These are phyloP conservation scores for Ypsolopha sequella DNA, from an alignment of 2,888 invertebrate genomes.

Conservation along the genomic window DNA sequence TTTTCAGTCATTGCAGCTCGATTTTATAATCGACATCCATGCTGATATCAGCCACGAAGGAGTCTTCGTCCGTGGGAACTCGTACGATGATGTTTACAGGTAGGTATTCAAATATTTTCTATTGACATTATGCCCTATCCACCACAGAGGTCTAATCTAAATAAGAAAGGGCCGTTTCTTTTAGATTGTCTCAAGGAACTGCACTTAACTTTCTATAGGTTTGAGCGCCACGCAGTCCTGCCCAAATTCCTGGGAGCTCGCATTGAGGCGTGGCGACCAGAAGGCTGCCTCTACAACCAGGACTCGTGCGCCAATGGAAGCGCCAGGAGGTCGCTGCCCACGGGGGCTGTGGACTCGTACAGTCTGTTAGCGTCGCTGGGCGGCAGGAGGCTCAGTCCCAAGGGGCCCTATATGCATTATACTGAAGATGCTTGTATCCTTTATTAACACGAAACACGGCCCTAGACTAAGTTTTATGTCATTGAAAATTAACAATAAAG, in stretches of 20 bases:
- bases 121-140: background rate
- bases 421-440: conserved; percentile 98
- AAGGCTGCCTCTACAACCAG: conserved; percentile 93
- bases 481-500: too few species aligned
- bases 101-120: background rate
- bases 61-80: conserved; percentile 95
- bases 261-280: conserved; percentile 88
- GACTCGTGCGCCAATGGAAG: conserved; percentile 90
- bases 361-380: conserved; percentile 92
- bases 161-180: background rate
- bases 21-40: conserved; percentile 96
- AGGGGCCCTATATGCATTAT: conserved; percentile 83
- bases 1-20: conserved; percentile 73
- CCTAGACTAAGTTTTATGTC: too few species aligned
- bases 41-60: conserved; percentile 93
- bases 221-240: conserved; percentile 94
- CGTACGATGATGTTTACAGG: conserved; percentile 93
- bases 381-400: conserved; percentile 82
- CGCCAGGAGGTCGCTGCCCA: conserved; percentile 85
- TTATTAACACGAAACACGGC: conserved; percentile 16
- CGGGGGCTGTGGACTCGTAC: conserved; percentile 84
- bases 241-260: conserved; percentile 91
- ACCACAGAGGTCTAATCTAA: background rate
- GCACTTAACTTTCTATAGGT: conserved; percentile 64
- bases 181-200: background rate